A percentile compares a stretch with the other conserved stretches of the same genome.
phyloP scores from a whole-genome alignment of 2,888 invertebrate species.

The Leucophenga maculata region DNA sequence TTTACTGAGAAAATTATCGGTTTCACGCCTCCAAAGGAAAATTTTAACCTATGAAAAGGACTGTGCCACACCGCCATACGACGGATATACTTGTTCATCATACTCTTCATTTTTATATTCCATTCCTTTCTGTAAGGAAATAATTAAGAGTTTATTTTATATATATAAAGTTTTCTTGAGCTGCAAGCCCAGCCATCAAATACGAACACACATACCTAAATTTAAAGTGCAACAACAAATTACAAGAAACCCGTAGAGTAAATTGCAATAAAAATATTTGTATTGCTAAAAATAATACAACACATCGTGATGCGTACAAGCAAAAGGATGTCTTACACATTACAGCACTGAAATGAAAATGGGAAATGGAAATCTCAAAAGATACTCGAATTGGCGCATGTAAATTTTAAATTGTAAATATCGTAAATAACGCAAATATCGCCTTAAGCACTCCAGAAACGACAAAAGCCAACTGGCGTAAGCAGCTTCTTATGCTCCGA shows the following conservation, averaged over 20 bases:
- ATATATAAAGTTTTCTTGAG: no score
- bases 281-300: constrained; percentile 43
- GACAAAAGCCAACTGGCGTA: constrained; percentile 55
- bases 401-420: constrained; percentile 68
- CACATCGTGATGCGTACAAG: constrained; percentile 52
- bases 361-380: background rate
- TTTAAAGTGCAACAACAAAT: background rate
- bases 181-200: background rate
- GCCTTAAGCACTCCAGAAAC: constrained; percentile 59
- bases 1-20: no score
- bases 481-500: constrained; percentile 37
- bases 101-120: no score
- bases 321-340: constrained; percentile 45
- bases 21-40: no score
- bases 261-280: constrained; percentile 25
- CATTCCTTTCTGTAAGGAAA: no score
- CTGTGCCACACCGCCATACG: no score
- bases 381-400: constrained; percentile 47
- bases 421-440: constrained; percentile 69
- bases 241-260: background rate
- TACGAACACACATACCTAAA: background rate
- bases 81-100: no score
- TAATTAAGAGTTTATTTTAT: no score
- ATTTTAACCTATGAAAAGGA: no score
- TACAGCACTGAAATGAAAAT: constrained; percentile 3